phyloP scores from a whole-genome alignment of 2,113 vertebrate genomes.

The Mesembrinibis cayennensis region DNA sequence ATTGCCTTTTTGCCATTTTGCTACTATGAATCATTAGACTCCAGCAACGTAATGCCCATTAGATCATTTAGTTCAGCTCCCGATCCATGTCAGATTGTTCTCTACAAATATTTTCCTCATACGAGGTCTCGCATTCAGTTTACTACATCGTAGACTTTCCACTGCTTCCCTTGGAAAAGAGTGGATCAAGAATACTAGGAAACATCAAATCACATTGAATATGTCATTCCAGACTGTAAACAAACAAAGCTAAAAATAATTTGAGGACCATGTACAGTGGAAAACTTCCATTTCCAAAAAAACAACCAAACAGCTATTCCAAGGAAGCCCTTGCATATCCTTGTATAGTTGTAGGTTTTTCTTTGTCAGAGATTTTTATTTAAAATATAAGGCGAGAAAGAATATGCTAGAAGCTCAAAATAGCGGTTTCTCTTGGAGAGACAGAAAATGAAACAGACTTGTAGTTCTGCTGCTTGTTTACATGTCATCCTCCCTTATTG shows the following conservation, averaged over 20 bases:
- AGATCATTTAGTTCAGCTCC: conserved; percentile 12
- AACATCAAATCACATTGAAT: conserved; percentile 58
- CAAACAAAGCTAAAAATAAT: conserved; percentile 57
- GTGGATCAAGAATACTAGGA: conserved; percentile 51
- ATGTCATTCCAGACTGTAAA: conserved; percentile 53
- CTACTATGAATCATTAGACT: conserved; percentile 10
- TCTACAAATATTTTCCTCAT: conserved; percentile 34
- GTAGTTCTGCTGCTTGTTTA: conserved; percentile 31
- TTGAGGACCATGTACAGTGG: conserved; percentile 5
- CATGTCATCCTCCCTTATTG: conserved; percentile 11
- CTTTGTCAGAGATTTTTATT: not conserved
- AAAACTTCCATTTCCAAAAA: conserved; percentile 37
- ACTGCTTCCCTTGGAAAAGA: conserved; percentile 45
- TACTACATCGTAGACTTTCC: not conserved
- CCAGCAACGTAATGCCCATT: conserved; percentile 2
- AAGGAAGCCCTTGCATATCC: not conserved
- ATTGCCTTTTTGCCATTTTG: not conserved
- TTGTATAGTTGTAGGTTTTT: not conserved
- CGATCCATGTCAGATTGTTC: conserved; percentile 12
- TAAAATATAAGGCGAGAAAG: not conserved
- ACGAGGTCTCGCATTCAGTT: not conserved
- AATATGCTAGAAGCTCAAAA: not conserved
- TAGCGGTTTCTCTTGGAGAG: not conserved
- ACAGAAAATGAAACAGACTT: not conserved
- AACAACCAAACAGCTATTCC: not conserved